These are phyloP conservation scores for Epinephelus cyanopodus DNA, from an alignment of 2,113 vertebrate species.

Conservation along the genomic window DNA sequence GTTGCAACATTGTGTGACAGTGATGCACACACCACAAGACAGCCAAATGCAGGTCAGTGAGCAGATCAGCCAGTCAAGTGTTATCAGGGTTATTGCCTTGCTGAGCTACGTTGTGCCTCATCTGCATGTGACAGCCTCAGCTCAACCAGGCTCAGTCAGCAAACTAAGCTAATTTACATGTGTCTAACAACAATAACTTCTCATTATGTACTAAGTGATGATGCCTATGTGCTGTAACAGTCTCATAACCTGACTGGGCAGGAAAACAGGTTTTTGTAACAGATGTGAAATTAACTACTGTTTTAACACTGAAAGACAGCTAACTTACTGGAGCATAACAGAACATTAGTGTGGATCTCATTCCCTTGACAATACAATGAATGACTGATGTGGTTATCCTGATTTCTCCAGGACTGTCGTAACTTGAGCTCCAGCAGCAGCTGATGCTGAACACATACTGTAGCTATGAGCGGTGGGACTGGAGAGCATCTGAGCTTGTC, in stretches of 20 bases:
- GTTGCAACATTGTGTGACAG: not conserved
- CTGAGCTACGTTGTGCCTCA: not conserved
- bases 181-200: constrained; percentile 13
- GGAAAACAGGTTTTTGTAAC: constrained; percentile 10
- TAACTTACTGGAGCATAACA: constrained; percentile 6
- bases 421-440: constrained; percentile 2
- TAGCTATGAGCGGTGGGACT: constrained; percentile 17
- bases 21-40: constrained; percentile 6
- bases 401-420: constrained; percentile 1
- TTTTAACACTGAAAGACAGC: constrained; percentile 19
- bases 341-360: not conserved
- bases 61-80: constrained; percentile 14
- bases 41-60: constrained; percentile 1
- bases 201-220: constrained; percentile 12
- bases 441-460: not conserved
- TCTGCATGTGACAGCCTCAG: constrained; percentile 3
- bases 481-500: constrained; percentile 16
- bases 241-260: constrained; percentile 6
- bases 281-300: constrained; percentile 38
- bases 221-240: constrained; percentile 6
- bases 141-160: not conserved
- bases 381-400: constrained; percentile 25
- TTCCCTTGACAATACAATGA: constrained; percentile 7
- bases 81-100: not conserved
- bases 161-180: constrained; percentile 11